These are phyloP conservation scores for Eremobia ochroleuca DNA, from an alignment of 2,888 invertebrate genomes.

Conservation along the genomic window DNA sequence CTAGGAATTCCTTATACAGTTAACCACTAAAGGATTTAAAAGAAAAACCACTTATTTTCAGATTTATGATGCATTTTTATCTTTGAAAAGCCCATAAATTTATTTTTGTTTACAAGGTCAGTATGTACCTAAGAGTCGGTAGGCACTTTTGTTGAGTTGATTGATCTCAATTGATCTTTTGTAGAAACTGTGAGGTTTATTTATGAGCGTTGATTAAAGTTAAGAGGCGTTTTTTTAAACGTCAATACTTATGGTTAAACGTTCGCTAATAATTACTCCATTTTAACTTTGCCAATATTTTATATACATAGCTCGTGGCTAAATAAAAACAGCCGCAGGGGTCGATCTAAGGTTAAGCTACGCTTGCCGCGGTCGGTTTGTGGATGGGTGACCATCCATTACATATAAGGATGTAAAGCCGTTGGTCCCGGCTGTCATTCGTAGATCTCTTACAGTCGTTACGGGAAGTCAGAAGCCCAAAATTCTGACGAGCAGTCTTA, in stretches of 20 bases:
- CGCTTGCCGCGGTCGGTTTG: too few relatives aligned
- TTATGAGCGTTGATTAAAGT: neutral
- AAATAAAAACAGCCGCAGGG: too few relatives aligned
- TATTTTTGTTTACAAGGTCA: neutral
- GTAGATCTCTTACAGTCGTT: neutral
- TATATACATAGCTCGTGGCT: too few relatives aligned
- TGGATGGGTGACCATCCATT: too few relatives aligned
- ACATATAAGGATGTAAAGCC: neutral
- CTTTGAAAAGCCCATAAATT: too few relatives aligned
- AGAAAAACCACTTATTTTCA: constrained; percentile 14
- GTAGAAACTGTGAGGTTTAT: neutral
- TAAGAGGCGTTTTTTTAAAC: neutral
- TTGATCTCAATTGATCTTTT: neutral
- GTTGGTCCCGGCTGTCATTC: neutral
- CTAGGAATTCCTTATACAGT: constrained; percentile 16
- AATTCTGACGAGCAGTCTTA: neutral
- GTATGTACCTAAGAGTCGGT: neutral
- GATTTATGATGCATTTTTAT: neutral
- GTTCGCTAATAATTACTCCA: neutral
- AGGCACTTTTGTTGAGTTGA: neutral
- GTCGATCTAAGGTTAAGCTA: too few relatives aligned
- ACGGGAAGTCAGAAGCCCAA: neutral
- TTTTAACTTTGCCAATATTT: too few relatives aligned
- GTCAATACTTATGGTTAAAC: neutral
- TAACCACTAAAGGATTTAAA: constrained; percentile 21